These are phyloP conservation scores for Cotesia congregata DNA, from an alignment of 2,888 invertebrate species.

Conservation along the genomic window DNA sequence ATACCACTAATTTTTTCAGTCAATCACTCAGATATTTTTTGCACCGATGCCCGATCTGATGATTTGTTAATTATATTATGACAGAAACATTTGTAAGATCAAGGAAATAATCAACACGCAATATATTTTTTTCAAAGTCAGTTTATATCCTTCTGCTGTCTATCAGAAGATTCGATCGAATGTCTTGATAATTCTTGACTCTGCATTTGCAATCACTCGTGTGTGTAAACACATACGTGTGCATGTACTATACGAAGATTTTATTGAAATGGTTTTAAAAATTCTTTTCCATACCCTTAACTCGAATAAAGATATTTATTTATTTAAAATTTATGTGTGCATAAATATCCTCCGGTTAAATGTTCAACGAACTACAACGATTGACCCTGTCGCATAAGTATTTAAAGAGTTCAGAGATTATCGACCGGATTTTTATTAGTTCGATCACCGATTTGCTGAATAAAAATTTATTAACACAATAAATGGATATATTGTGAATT, in stretches of 20 bases:
- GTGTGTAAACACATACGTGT: not conserved
- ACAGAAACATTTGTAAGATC: slow-evolving; percentile 11
- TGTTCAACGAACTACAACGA: not conserved
- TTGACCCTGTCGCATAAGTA: not conserved
- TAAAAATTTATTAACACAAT: not conserved
- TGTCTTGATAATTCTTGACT: not conserved
- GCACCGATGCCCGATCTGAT: not conserved
- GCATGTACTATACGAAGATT: not conserved
- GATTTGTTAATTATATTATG: slow-evolving; percentile 12
- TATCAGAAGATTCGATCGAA: slow-evolving; percentile 26
- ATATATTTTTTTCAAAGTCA: slow-evolving; percentile 24
- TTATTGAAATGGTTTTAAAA: not conserved
- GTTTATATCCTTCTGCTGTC: slow-evolving; percentile 39
- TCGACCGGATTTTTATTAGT: slow-evolving; percentile 5
- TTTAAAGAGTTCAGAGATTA: slow-evolving; percentile 14
- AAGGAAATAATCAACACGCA: slow-evolving; percentile 16
- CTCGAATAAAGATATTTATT: not conserved
- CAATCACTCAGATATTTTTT: slow-evolving; percentile 2
- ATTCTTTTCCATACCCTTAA: not conserved
- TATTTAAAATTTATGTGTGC: not conserved
- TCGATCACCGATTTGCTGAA: not conserved
- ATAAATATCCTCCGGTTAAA: not conserved
- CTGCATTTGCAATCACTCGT: slow-evolving; percentile 13
- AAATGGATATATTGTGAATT: not conserved
- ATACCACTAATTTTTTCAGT: not conserved